A percentile compares a stretch with the other conserved stretches of the same genome.
phyloP scores from a whole-genome alignment of 1,140 invertebrate genomes.

The Drosophila suzukii region DNA sequence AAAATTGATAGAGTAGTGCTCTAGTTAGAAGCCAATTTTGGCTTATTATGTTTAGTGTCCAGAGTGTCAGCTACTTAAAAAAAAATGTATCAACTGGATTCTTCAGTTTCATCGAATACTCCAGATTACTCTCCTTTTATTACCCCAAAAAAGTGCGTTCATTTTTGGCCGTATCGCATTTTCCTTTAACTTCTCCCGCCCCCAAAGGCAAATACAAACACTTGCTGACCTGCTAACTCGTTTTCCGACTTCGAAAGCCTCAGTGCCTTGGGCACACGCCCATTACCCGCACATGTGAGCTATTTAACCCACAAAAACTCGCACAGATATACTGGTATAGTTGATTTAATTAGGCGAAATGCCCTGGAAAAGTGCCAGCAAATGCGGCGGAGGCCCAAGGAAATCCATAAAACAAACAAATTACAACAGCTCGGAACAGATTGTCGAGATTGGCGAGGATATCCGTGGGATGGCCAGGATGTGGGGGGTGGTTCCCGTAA shows the following conservation, averaged over 20 bases:
- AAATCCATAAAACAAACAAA: slow-evolving; percentile 81
- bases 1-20: no score
- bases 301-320: slow-evolving; percentile 15
- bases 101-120: not conserved
- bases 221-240: slow-evolving; percentile 30
- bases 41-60: not conserved
- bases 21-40: not conserved
- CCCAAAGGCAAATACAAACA: slow-evolving; percentile 5
- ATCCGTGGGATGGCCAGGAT: not conserved
- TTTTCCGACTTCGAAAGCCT: slow-evolving; percentile 24
- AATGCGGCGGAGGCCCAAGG: slow-evolving; percentile 15
- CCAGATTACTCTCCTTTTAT: not conserved
- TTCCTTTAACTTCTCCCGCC: not conserved
- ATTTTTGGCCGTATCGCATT: not conserved
- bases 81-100: no score
- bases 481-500: slow-evolving; percentile 3
- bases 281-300: slow-evolving; percentile 46
- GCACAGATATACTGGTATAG: slow-evolving; percentile 24
- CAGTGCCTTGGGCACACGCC: not conserved
- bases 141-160: not conserved
- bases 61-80: no score
- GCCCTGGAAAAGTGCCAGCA: slow-evolving; percentile 41
- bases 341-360: slow-evolving; percentile 76
- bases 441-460: slow-evolving; percentile 29
- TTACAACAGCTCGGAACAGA: slow-evolving; percentile 67